A percentile compares a stretch with the other conserved stretches of the same genome.
These are phyloP conservation scores for Sturmia bella DNA, from an alignment of 2,888 invertebrate genomes.

Conservation along the genomic window DNA sequence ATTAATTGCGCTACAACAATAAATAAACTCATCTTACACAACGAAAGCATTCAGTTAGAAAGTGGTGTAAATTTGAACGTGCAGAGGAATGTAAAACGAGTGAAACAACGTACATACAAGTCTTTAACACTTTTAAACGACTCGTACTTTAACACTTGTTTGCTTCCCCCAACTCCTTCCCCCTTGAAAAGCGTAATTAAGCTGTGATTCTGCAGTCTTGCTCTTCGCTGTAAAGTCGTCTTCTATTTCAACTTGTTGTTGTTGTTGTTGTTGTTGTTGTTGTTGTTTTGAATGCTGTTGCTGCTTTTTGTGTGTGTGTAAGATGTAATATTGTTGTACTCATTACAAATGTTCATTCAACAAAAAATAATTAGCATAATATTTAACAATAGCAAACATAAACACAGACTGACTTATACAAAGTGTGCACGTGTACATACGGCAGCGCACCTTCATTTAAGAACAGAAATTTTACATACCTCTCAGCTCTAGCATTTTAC, in stretches of 20 bases:
- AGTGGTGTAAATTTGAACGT: constrained; percentile 18
- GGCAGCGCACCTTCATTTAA: constrained; percentile 27
- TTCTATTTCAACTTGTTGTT: constrained; percentile 20
- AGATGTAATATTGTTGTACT: constrained; percentile 42
- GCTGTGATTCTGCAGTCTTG: constrained; percentile 52
- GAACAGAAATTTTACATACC: constrained; percentile 22
- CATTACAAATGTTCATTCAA: constrained; percentile 63
- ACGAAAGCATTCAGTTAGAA: constrained; percentile 24
- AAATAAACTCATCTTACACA: constrained; percentile 58
- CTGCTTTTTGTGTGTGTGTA: constrained; percentile 6
- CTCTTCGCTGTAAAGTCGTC: constrained; percentile 23
- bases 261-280: constrained; percentile 41
- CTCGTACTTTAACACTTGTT: constrained; percentile 1
- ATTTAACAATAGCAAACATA: constrained; percentile 62
- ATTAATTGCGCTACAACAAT: constrained; percentile 67
- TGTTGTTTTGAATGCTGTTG: constrained; percentile 25
- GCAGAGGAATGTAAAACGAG: background rate
- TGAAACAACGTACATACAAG: background rate
- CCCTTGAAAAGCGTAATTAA: constrained; percentile 54
- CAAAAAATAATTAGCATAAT: constrained; percentile 68
- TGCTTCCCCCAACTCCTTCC: background rate
- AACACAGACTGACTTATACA: background rate
- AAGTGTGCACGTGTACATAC: background rate
- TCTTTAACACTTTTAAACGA: background rate
- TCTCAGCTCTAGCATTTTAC: background rate